Evolutionary conservation across 2,888 invertebrate genomes (phyloP).

Genomic region (Folsomia candida): DNA sequence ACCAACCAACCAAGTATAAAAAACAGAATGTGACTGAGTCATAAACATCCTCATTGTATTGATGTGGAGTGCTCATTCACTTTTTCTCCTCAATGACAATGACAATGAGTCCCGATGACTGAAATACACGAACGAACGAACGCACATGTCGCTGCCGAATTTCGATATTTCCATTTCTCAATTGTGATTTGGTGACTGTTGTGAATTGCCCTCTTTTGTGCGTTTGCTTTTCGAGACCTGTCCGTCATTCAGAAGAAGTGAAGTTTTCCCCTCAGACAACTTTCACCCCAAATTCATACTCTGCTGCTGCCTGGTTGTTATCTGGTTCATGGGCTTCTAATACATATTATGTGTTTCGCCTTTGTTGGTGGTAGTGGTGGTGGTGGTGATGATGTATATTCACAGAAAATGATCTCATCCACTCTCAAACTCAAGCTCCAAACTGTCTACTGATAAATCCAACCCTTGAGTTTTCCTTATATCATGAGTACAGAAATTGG

Average conservation of each 20-base stretch:
- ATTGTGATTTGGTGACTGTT: background rate
- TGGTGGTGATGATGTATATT: background rate
- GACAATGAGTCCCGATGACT: background rate
- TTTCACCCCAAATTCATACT: background rate
- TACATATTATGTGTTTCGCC: background rate
- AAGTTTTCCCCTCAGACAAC: background rate
- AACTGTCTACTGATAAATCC: background rate
- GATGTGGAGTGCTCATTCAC: background rate
- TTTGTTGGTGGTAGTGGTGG: background rate
- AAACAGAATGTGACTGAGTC: constrained; percentile 11
- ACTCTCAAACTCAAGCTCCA: background rate
- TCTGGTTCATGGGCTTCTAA: background rate
- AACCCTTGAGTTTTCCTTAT: background rate
- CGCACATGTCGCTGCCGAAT: background rate
- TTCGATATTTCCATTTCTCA: background rate
- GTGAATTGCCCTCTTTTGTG: background rate
- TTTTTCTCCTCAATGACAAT: background rate
- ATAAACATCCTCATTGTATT: constrained; percentile 18
- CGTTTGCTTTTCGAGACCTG: background rate
- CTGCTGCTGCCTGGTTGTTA: background rate
- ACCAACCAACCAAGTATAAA: constrained; percentile 5
- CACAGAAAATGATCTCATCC: background rate
- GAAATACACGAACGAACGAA: background rate
- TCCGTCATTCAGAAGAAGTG: background rate
- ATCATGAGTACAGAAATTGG: background rate